Percentiles rank a stretch among this genome's conserved stretches.
Evolutionary conservation across 1,140 invertebrate genomes (phyloP).

Genomic region (Pantala flavescens): DNA sequence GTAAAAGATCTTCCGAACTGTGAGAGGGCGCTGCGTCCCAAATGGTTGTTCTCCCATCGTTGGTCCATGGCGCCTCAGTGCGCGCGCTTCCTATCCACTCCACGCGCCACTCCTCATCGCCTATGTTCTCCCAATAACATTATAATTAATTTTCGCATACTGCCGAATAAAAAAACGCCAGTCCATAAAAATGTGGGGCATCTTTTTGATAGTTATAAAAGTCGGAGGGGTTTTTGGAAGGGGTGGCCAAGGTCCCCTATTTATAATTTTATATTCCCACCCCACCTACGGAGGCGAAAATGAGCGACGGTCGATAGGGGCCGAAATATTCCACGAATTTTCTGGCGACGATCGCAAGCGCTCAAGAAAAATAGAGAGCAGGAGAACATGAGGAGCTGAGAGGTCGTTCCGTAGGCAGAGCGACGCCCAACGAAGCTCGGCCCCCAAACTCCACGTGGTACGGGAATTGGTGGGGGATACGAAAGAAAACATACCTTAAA

Average conservation of each 20-base stretch:
- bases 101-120: neutral
- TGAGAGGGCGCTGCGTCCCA: no score
- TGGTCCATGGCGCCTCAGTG: no score
- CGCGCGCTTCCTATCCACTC: no score
- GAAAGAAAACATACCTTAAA: no score
- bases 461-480: neutral
- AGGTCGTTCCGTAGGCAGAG: neutral
- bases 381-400: neutral
- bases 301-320: neutral
- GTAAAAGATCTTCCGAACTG: no score
- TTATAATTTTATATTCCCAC: constrained; percentile 8
- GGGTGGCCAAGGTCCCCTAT: neutral
- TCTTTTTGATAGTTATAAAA: constrained; percentile 11
- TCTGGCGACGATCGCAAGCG: neutral
- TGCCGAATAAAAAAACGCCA: neutral
- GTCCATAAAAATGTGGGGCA: constrained; percentile 5
- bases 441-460: neutral
- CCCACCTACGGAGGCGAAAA: neutral
- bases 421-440: neutral
- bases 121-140: constrained; percentile 9
- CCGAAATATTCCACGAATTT: neutral
- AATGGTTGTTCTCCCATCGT: no score
- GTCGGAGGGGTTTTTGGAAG: neutral
- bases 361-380: neutral
- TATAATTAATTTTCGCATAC: constrained; percentile 10